Base-by-base conservation (phyloP, 1,140 invertebrate genomes). In the Hycleus phaleratus region DNA sequence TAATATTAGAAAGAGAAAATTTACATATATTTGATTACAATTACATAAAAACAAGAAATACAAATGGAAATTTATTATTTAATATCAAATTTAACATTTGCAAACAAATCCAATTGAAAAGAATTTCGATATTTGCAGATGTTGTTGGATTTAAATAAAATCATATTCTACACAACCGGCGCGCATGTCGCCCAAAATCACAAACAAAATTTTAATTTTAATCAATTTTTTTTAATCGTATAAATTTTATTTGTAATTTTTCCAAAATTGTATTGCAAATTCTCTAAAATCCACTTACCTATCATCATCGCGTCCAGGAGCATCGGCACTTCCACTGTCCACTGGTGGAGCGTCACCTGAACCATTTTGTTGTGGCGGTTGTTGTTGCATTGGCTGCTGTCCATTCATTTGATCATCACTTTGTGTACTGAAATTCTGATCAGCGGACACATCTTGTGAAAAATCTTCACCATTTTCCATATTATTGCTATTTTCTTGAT, bases 251-350 rank as follows among this genome's bases (percentile, higher is more conserved):
- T 42, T 25, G 44, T 26, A 54, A 45, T 46, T 11, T 46, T 54
- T 11, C 12, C 10, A 3, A 42, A 42, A 42, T 42, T 3, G 0
- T 11, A n/a, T 42, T 42, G 9, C 10, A 3, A 42, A 42, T 42
- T 42, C 4, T 42, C 10, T 42, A 43, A 42, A 43, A 52, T 43
- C 12, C 10, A 67, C 70, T 69, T 85, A 86, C 84, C 84, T 85
- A 79, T 86, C 84, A 76, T 86, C 84, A 77, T 85, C 84, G 69
- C 83, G 81, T 71, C 83, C 83, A 39, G 83, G 82, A 52, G 80
- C 79, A 72, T 82, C 80, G 18, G 79, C 79, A 75, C 81, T 80
- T 61, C 82, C 82, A 73, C 80, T 79, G 66, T 84, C 80, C 63
- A 79, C 75, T 55, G 75, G 77, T 56, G 72, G 75, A 68, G 81